phyloP scores from a whole-genome alignment of 2,888 invertebrate genomes.

The Spisula solida region DNA sequence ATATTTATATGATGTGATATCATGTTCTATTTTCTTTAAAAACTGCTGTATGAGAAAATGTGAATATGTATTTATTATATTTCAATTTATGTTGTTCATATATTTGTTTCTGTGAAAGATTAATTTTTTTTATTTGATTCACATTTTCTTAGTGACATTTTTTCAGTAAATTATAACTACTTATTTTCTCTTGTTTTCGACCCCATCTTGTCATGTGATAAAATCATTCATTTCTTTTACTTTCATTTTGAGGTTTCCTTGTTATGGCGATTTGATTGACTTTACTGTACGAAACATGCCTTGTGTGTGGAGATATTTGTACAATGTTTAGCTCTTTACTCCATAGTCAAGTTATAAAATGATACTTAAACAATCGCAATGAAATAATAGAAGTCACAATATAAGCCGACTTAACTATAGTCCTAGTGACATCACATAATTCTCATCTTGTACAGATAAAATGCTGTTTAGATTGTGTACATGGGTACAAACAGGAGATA shows the following conservation, averaged over 20 bases:
- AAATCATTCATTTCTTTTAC: background rate
- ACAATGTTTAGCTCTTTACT: too few species aligned
- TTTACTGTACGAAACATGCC: background rate
- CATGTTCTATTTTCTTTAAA: background rate
- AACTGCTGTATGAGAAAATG: background rate
- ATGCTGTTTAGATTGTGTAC: too few species aligned
- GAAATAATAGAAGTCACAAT: too few species aligned
- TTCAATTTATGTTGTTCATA: slow-evolving; percentile 9
- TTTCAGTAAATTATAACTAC: background rate
- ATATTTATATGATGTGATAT: too few species aligned
- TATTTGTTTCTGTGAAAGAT: background rate
- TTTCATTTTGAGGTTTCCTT: background rate
- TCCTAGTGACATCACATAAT: too few species aligned
- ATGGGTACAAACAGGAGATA: too few species aligned
- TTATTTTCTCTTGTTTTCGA: background rate
- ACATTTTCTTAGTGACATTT: background rate
- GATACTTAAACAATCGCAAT: too few species aligned
- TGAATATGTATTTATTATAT: background rate
- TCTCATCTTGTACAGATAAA: too few species aligned
- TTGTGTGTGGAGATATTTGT: background rate
- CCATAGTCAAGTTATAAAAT: too few species aligned
- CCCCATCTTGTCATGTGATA: background rate
- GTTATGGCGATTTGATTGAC: background rate
- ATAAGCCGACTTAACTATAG: too few species aligned
- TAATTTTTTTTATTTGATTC: background rate